phyloP scores from a whole-genome alignment of 2,888 invertebrate genomes.

The Conus canariensis region DNA sequence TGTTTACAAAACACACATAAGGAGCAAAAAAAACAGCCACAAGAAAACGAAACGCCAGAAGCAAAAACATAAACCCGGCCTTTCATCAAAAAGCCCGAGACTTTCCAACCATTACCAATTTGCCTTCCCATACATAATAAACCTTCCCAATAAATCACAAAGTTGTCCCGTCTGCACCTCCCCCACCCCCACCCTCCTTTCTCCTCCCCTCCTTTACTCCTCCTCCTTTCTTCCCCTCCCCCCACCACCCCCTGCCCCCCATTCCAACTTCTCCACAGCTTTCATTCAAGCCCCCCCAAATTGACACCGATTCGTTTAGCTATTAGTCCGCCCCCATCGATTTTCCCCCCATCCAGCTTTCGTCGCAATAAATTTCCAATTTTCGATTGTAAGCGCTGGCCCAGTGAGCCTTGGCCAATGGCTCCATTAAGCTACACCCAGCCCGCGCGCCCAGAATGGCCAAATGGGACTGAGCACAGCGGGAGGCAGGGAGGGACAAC shows the following conservation, averaged over 20 bases:
- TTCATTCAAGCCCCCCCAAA: neutral
- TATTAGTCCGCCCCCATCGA: slow-evolving; percentile 11
- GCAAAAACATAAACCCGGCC: too few species aligned
- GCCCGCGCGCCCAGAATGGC: neutral
- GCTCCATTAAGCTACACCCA: neutral
- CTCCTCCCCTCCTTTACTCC: neutral
- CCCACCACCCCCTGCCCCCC: neutral
- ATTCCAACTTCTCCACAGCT: neutral
- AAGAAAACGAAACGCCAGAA: too few species aligned
- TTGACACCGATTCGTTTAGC: slow-evolving; percentile 7
- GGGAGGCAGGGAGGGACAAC: neutral
- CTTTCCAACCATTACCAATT: too few species aligned
- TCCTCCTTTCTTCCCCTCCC: neutral
- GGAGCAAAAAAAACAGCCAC: too few species aligned
- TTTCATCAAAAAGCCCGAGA: too few species aligned
- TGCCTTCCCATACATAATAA: too few species aligned
- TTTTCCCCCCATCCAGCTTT: neutral
- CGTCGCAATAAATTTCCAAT: slow-evolving; percentile 36
- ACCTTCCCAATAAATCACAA: too few species aligned
- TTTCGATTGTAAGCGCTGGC: slow-evolving; percentile 11
- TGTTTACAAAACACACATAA: too few species aligned
- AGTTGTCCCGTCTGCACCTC: neutral
- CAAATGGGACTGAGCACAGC: neutral
- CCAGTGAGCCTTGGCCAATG: slow-evolving; percentile 20
- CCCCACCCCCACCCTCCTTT: neutral